Conservation (phyloP, 2,113 vertebrate species). For the Salvelinus alpinus region DNA sequence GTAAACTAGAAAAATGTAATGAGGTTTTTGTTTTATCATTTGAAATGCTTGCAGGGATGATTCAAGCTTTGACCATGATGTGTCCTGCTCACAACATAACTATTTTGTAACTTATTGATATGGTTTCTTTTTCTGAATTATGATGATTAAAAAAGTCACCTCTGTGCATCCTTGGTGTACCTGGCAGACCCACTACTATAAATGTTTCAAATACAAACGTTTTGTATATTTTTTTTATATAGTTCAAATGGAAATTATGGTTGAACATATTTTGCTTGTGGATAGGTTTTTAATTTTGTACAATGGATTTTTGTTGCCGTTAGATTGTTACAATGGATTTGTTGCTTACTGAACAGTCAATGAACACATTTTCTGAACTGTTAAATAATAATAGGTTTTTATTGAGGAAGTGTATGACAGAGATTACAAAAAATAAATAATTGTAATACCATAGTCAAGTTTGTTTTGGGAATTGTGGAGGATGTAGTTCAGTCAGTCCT, state of each 20-base stretch:
- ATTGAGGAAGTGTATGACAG: slow-evolving; percentile 22
- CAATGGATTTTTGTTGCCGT: slow-evolving; percentile 6
- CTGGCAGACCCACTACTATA: neutral
- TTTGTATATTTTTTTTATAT: neutral
- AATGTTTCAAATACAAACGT: neutral
- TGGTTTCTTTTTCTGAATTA: neutral
- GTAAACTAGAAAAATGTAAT: neutral
- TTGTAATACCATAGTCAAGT: neutral
- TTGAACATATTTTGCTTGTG: slow-evolving; percentile 26
- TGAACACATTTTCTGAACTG: slow-evolving; percentile 30
- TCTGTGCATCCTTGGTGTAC: neutral
- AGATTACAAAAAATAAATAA: slow-evolving; percentile 31
- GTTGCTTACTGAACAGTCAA: slow-evolving; percentile 11
- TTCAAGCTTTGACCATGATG: neutral
- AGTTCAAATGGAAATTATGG: slow-evolving; percentile 10
- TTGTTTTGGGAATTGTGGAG: neutral
- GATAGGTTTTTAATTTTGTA: slow-evolving; percentile 8
- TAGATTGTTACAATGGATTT: neutral
- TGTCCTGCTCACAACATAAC: neutral
- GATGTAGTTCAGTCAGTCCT: neutral
- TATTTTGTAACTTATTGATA: neutral
- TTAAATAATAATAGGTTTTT: slow-evolving; percentile 40
- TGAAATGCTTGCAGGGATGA: neutral
- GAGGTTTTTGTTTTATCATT: neutral
- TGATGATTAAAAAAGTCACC: neutral